These are phyloP conservation scores for Oligia fasciuncula DNA, from an alignment of 2,888 invertebrate genomes.

Conservation along the genomic window DNA sequence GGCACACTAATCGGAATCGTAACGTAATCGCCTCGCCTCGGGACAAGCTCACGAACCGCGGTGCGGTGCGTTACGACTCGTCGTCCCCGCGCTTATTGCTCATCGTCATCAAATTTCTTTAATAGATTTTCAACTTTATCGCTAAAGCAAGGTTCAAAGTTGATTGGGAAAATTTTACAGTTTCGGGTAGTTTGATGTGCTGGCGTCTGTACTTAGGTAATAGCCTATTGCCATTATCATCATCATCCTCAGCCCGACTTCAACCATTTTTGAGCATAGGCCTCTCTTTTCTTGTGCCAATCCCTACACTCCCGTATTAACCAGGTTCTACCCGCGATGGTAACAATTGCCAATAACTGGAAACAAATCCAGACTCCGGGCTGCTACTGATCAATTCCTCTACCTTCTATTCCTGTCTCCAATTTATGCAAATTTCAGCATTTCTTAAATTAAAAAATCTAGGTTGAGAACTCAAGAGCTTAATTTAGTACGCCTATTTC, in stretches of 20 bases:
- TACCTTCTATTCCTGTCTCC: too few species aligned
- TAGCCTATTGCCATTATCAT: not conserved
- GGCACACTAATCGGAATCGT: too few species aligned
- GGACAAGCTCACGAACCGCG: too few species aligned
- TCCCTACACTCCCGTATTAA: not conserved
- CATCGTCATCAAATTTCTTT: too few species aligned
- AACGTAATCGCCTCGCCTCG: too few species aligned
- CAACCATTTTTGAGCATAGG: not conserved
- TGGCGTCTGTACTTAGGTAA: not conserved
- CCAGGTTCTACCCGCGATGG: not conserved
- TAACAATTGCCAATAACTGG: not conserved
- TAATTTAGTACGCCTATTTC: slow-evolving; percentile 43
- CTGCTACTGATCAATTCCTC: too few species aligned
- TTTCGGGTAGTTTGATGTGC: too few species aligned
- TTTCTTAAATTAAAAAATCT: not conserved
- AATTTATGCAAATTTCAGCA: not conserved
- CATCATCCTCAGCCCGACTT: not conserved
- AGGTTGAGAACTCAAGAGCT: slow-evolving; percentile 18
- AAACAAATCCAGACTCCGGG: not conserved
- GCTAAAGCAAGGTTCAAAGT: too few species aligned
- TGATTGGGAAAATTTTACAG: too few species aligned
- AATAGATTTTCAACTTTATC: too few species aligned
- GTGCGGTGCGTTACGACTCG: too few species aligned
- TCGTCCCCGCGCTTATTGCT: too few species aligned
- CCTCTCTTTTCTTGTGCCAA: not conserved